Conservation (phyloP, 1,140 invertebrate species). For the Hycleus phaleratus region DNA sequence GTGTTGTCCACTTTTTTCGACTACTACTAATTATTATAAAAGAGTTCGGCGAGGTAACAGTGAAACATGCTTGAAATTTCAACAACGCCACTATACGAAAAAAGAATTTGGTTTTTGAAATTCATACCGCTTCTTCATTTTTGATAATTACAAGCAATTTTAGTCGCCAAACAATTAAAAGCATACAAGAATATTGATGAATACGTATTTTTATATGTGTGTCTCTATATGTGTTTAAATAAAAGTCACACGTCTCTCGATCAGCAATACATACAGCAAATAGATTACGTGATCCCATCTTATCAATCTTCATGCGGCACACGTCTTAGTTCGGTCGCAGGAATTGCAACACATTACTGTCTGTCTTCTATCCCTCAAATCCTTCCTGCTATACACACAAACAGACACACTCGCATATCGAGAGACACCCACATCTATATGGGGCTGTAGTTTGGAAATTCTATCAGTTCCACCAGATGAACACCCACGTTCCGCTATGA, state of each 20-base stretch:
- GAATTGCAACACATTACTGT: constrained; percentile 34
- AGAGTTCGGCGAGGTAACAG: constrained; percentile 24
- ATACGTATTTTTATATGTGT: too few species aligned
- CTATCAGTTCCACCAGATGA: constrained; percentile 28
- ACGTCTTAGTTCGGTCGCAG: constrained; percentile 31
- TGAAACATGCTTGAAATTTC: constrained; percentile 25
- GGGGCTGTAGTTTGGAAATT: constrained; percentile 19
- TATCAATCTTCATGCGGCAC: constrained; percentile 31
- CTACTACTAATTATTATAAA: constrained; percentile 25
- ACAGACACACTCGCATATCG: too few species aligned
- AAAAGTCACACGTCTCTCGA: constrained; percentile 28
- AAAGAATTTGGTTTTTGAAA: too few species aligned
- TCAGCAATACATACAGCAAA: constrained; percentile 29
- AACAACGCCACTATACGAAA: background rate
- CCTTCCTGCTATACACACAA: background rate
- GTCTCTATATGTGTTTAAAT: constrained; percentile 9
- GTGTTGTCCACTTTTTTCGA: constrained; percentile 24
- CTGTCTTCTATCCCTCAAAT: constrained; percentile 6
- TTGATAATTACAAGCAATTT: background rate
- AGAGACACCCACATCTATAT: too few species aligned
- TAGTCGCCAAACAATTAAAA: background rate
- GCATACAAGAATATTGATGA: too few species aligned
- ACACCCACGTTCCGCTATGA: constrained; percentile 12
- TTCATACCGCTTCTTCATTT: background rate
- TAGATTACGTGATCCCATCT: constrained; percentile 39